Percentiles rank a stretch among this genome's conserved stretches.
phyloP scores from a whole-genome alignment of 2,888 invertebrate species.

The Automeris io region DNA sequence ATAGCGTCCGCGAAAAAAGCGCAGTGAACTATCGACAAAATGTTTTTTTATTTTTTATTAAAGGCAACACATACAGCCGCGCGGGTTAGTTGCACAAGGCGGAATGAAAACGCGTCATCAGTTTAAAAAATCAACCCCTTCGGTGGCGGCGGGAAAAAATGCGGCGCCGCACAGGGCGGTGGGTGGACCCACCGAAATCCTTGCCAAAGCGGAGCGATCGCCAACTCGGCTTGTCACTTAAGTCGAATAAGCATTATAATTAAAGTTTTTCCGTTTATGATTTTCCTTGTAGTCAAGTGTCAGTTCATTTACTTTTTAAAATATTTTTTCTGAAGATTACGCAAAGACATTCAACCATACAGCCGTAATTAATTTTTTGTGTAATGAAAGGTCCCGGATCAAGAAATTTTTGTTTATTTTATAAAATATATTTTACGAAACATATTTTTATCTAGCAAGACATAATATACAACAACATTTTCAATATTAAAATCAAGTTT shows the following conservation, averaged over 20 bases:
- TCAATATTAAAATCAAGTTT: too few species aligned
- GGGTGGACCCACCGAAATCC: constrained; percentile 71
- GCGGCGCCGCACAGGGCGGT: constrained; percentile 54
- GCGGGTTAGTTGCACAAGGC: constrained; percentile 75
- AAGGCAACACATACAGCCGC: constrained; percentile 70
- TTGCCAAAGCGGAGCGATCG: constrained; percentile 75
- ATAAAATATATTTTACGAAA: too few species aligned
- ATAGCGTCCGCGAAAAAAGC: constrained; percentile 51
- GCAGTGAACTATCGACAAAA: constrained; percentile 68
- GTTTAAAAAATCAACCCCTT: constrained; percentile 79
- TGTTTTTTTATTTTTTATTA: constrained; percentile 59
- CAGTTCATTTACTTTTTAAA: neutral
- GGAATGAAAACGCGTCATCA: constrained; percentile 79
- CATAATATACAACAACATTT: too few species aligned
- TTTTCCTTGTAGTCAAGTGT: constrained; percentile 1
- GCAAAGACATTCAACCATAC: too few species aligned
- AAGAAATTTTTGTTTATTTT: neutral
- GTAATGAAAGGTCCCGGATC: neutral
- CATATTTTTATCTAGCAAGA: too few species aligned
- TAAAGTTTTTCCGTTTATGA: constrained; percentile 39
- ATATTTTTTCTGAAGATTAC: neutral
- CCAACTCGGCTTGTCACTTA: constrained; percentile 70
- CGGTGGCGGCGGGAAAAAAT: constrained; percentile 71
- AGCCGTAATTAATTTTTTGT: neutral
- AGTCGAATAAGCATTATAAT: constrained; percentile 74